Evolutionary conservation across 2,888 invertebrate genomes (phyloP), one percentile per base, ranked within the genome.

Genomic region (Diploptera punctata): DNA sequence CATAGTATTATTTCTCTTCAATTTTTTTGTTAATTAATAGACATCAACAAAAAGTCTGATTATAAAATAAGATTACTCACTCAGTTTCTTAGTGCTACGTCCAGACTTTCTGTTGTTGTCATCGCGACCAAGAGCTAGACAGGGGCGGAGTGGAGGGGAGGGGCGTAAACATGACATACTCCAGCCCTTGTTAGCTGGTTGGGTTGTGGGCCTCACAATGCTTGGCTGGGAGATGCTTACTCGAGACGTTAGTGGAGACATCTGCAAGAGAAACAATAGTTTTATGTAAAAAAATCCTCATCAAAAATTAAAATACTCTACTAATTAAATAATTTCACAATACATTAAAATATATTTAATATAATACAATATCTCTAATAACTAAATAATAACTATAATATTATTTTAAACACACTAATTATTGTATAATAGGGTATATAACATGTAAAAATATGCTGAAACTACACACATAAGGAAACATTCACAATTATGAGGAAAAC

Each of bases 101-200:
- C 72, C 68, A 18, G 73, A 75, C 67, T 69, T 73, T 21, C 75
- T 68, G 16, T 60, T 29, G 49, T 57, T 73, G 33, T 74, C 74
- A 68, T 73, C 71, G 21, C 72, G 68, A 43, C 74, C 73, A 80
- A 90, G 87, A 77, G 90, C 90, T 79, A 93, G 88, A 78, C 89
- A 86, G 76, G 93, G 93, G 78, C 96, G 88, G 76, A 94, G 85
- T 38, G 97, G 97, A 75, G 96, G 94, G 77, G 95, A 92, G 62
- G 97, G 95, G 75, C 96, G 89, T 80, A 97, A 87, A 83, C 93
- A 93, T 78, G 92, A 92, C 81, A 94, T 91, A 80, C 91, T 92
- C 94, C 94, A 94, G 79, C 89, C 90, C 86, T 79, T 77, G 80
- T 82, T 83, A 80, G 81, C 79, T 78, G 71, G 67, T 43, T 67